Conservation (phyloP, 37 sponge, comb jelly and placozoan genomes). For the Geodia barretti region DNA sequence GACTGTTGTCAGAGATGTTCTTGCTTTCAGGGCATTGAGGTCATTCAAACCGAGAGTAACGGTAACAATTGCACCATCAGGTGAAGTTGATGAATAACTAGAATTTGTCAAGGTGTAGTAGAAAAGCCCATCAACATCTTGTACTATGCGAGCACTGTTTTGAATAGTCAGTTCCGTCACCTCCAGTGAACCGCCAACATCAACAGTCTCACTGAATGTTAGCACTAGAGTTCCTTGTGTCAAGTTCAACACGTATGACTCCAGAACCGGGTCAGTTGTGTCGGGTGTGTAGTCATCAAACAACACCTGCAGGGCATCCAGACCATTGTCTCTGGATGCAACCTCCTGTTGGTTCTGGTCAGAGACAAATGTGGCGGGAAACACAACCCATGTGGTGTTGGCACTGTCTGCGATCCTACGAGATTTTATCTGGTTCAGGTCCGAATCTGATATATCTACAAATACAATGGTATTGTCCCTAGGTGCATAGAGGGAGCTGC, state of each 20-base stretch:
- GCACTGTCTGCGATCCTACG: slow-evolving; percentile 66
- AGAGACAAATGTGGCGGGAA: slow-evolving; percentile 51
- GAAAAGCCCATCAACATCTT: slow-evolving; percentile 24
- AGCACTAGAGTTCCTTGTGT: slow-evolving; percentile 49
- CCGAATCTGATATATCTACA: slow-evolving; percentile 44
- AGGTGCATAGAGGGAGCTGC: slow-evolving; percentile 38
- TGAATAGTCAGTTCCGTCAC: slow-evolving; percentile 51
- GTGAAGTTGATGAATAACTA: slow-evolving; percentile 22
- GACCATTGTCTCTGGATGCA: slow-evolving; percentile 42
- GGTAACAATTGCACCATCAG: slow-evolving; percentile 50
- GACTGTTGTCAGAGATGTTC: slow-evolving; percentile 51
- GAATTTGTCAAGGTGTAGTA: slow-evolving; percentile 45
- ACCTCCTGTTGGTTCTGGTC: slow-evolving; percentile 76
- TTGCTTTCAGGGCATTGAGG: slow-evolving; percentile 80
- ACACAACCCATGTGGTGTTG: slow-evolving; percentile 66
- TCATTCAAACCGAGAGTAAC: slow-evolving; percentile 57
- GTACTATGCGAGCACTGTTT: slow-evolving; percentile 11
- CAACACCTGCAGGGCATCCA: slow-evolving; percentile 56
- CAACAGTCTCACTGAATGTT: slow-evolving; percentile 78
- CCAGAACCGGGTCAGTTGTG: slow-evolving; percentile 65
- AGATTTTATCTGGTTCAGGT: slow-evolving; percentile 80
- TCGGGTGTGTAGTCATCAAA: slow-evolving; percentile 58
- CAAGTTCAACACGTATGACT: slow-evolving; percentile 54
- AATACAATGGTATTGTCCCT: slow-evolving; percentile 44
- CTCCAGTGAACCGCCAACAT: slow-evolving; percentile 53